Conservation (phyloP, 1,140 invertebrate species). For the Micrasema minimum region DNA sequence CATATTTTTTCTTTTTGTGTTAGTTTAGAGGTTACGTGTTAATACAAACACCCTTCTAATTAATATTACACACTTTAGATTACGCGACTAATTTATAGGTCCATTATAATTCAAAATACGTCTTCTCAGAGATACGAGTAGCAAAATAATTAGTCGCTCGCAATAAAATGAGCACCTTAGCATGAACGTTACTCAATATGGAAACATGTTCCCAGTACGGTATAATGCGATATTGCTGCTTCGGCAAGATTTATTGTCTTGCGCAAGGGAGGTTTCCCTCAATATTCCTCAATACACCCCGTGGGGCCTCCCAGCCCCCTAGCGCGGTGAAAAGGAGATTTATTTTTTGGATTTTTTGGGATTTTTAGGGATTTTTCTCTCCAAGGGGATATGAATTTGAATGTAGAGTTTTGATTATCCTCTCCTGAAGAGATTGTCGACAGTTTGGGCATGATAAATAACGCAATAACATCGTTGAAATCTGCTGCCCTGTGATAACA, state of each 20-base stretch:
- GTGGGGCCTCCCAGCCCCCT: neutral
- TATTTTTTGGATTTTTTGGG: slow-evolving; percentile 25
- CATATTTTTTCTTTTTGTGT: too few species aligned
- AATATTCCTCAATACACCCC: neutral
- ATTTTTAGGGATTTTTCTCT: neutral
- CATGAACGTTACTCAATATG: too few species aligned
- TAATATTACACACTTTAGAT: too few species aligned
- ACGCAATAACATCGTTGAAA: slow-evolving; percentile 29
- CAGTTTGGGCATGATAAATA: slow-evolving; percentile 34
- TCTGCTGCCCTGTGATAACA: too few species aligned
- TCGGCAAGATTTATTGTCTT: slow-evolving; percentile 30
- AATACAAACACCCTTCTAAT: too few species aligned
- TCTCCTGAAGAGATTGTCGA: slow-evolving; percentile 13
- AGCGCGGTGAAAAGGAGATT: slow-evolving; percentile 32
- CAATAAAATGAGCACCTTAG: too few species aligned
- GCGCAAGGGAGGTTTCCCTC: neutral
- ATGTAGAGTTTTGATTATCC: slow-evolving; percentile 34
- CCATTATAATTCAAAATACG: too few species aligned
- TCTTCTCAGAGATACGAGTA: too few species aligned
- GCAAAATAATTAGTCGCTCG: too few species aligned
- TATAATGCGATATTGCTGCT: slow-evolving; percentile 19
- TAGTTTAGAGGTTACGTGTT: too few species aligned
- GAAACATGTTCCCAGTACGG: too few species aligned
- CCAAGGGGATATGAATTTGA: slow-evolving; percentile 8
- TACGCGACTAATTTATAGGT: too few species aligned